A percentile compares a stretch with the other conserved stretches of the same genome.
Evolutionary conservation across 2,797 vertebrate species (phyloP).

Genomic region (Ctenochaetus hawaiiensis): DNA sequence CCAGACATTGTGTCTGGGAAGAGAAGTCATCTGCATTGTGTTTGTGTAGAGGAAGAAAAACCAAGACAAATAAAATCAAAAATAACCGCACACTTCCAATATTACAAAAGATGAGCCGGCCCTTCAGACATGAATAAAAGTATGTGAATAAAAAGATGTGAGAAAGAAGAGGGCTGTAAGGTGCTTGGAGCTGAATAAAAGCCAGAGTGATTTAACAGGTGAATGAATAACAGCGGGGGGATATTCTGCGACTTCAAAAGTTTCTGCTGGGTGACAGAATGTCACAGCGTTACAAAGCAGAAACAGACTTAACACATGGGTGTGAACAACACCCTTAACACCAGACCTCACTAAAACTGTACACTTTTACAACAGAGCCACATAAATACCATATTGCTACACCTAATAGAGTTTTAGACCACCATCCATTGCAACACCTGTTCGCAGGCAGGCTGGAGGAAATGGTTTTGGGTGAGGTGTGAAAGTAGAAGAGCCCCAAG

Average conservation of each 20-base stretch:
- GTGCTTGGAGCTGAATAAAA: constrained; percentile 46
- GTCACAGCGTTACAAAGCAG: constrained; percentile 32
- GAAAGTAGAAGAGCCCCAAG: constrained; percentile 36
- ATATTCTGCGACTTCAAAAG: constrained; percentile 55
- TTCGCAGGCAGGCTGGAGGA: constrained; percentile 36
- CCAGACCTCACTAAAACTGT: constrained; percentile 38
- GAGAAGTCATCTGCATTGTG: not conserved
- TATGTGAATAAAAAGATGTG: not conserved
- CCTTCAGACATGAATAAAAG: constrained; percentile 25
- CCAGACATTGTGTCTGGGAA: not conserved
- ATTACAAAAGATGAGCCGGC: constrained; percentile 11
- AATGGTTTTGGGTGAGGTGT: constrained; percentile 47
- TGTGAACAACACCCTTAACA: constrained; percentile 57
- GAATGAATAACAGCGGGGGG: constrained; percentile 47
- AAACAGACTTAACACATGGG: constrained; percentile 50
- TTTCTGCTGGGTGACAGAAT: constrained; percentile 42
- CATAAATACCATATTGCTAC: constrained; percentile 41
- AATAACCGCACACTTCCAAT: not conserved
- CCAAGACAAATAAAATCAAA: constrained; percentile 4
- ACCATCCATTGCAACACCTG: constrained; percentile 45
- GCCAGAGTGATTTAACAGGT: constrained; percentile 40
- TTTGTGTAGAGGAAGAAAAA: constrained; percentile 7
- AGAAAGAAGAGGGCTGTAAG: not conserved
- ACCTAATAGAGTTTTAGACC: constrained; percentile 27
- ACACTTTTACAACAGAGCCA: constrained; percentile 47